phyloP scores from a whole-genome alignment of 92 coral and sea anemone genomes.

The Nematostella vectensis region DNA sequence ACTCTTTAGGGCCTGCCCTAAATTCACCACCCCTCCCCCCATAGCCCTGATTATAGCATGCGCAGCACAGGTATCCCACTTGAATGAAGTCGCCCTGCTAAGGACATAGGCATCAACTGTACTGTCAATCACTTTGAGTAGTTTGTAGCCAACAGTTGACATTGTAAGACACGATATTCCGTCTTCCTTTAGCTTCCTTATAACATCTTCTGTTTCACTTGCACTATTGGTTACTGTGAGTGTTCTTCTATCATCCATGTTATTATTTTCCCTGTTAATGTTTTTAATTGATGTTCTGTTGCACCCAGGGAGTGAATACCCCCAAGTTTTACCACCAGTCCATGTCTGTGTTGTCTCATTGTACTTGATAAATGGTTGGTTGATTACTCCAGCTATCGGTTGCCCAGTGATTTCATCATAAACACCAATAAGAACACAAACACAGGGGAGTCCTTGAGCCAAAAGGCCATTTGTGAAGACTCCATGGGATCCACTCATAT shows the following conservation, averaged over 20 bases:
- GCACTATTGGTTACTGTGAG: conserved; percentile 32
- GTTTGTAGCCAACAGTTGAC: conserved; percentile 62
- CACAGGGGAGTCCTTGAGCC: conserved; percentile 56
- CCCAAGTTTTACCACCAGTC: conserved; percentile 52
- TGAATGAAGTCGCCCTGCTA: conserved; percentile 53
- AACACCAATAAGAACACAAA: conserved; percentile 56
- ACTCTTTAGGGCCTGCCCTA: conserved; percentile 22
- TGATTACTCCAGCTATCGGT: conserved; percentile 60
- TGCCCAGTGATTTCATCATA: conserved; percentile 43
- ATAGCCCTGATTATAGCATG: conserved; percentile 52
- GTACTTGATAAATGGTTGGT: conserved; percentile 46
- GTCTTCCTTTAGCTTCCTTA: conserved; percentile 10
- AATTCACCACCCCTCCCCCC: conserved; percentile 54
- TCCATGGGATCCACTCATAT: conserved; percentile 40
- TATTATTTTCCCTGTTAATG: neutral
- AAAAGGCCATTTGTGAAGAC: conserved; percentile 19
- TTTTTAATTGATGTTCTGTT: neutral
- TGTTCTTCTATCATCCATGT: neutral
- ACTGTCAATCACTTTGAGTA: conserved; percentile 52
- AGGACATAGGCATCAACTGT: conserved; percentile 50
- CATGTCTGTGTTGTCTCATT: conserved; percentile 24
- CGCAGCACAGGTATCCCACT: conserved; percentile 79
- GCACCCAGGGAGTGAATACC: conserved; percentile 1
- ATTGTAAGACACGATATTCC: conserved; percentile 27
- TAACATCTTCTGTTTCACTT: conserved; percentile 40